phyloP scores from a whole-genome alignment of 2,113 vertebrate genomes.

The Hystrix brachyura region DNA sequence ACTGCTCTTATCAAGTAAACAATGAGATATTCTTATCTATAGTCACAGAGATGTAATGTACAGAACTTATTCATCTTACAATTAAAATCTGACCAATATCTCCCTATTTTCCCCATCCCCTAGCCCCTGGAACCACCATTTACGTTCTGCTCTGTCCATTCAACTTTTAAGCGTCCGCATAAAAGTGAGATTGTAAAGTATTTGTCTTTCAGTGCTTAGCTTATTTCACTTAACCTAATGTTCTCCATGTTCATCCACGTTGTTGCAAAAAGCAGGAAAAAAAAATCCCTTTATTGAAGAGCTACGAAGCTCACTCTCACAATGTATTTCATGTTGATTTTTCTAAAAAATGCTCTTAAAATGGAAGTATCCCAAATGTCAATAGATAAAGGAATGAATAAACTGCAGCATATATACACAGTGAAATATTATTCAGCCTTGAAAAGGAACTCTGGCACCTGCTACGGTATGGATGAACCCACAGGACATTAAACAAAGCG shows the following conservation, averaged over 20 bases:
- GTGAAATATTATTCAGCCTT: background rate
- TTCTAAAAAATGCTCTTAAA: background rate
- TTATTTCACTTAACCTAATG: background rate
- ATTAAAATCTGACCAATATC: background rate
- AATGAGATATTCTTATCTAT: background rate
- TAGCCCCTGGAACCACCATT: background rate
- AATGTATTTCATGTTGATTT: background rate
- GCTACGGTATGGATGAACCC: background rate
- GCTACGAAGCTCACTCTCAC: background rate
- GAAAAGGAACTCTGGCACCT: background rate
- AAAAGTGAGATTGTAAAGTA: background rate
- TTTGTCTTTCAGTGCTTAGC: background rate
- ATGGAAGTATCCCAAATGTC: background rate
- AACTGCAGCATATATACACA: background rate
- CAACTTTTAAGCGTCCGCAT: background rate
- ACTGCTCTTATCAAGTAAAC: background rate
- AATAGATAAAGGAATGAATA: background rate
- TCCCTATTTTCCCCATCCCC: background rate
- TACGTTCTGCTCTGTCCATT: background rate
- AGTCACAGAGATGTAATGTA: background rate
- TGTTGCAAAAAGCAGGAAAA: background rate
- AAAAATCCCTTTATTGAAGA: conserved; percentile 48
- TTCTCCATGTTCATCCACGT: background rate
- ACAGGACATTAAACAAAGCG: background rate
- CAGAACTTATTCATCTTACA: background rate